Evolutionary conservation across 2,113 vertebrate genomes (phyloP), one percentile per base, ranked within the genome.

Genomic region (Dicaeum eximium): DNA sequence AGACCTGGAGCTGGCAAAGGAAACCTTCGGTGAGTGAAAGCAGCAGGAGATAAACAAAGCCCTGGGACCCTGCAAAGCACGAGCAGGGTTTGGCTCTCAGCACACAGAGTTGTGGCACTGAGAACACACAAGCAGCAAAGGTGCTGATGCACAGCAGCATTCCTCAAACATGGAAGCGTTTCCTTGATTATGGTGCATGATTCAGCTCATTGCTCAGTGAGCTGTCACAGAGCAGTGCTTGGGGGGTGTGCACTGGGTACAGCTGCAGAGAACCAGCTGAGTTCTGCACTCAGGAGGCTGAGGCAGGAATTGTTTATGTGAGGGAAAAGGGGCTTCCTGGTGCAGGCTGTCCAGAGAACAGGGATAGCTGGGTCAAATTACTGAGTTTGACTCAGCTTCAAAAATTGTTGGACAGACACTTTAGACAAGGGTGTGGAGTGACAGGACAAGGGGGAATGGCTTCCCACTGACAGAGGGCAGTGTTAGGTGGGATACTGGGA

Each of bases 1-100:
- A 6, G 99, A 99, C 94, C 97, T 99, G 56, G 99, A 99, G 96
- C 86, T 99, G 93, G 99, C 99, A 71, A 99, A 99, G 95, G 99
- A 99, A 97, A 99, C 99, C 21, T 99, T 99, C 84, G 99, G 99
- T 99, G 95, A 98, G 98, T 67, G 10, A 9, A 28, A 58, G 60
- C 77, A 65, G 51, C 58, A 58, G 86, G 51, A 58, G n/a, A 51
- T 13, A 6, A 44, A 35, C 1, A 12, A 28, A 23, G 27, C 31
- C 38, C 42, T 42, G 58, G 67, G 77, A 2, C 42, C 37, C 64
- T 12, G 44, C 73, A 20, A 0, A 5, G n/a, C 3, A 8, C 0
- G 15, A 10, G 45, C 30, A 4, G 78, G 73, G 13, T 3, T 6
- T 21, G 57, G 2, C 23, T 47, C 19, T 3, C 2, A 22, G 56